phyloP scores from a whole-genome alignment of 1,140 invertebrate species.

The Gonatopus flavifemur region DNA sequence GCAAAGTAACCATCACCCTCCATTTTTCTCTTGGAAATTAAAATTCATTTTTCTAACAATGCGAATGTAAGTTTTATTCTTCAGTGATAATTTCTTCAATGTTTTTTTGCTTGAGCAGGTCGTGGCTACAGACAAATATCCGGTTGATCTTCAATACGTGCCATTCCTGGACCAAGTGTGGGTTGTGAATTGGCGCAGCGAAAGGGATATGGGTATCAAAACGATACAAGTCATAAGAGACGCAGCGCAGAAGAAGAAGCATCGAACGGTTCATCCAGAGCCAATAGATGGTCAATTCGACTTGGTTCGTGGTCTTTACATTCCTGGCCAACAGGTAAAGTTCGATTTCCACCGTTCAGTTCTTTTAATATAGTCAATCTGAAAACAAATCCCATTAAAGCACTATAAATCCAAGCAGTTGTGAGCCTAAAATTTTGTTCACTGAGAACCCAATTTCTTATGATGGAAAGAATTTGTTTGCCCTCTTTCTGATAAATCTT shows the following conservation, averaged over 20 bases:
- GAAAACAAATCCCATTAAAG: too few relatives aligned
- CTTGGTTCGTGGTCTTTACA: slow-evolving; percentile 71
- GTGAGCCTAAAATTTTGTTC: too few relatives aligned
- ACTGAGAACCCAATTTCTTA: too few relatives aligned
- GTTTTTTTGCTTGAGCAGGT: too few relatives aligned
- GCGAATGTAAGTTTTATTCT: too few relatives aligned
- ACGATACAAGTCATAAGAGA: slow-evolving; percentile 78
- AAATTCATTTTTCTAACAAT: too few relatives aligned
- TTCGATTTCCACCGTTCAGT: background rate
- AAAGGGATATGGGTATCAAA: slow-evolving; percentile 65
- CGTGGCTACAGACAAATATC: slow-evolving; percentile 74
- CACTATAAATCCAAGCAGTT: too few relatives aligned
- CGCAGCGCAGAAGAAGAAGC: slow-evolving; percentile 74
- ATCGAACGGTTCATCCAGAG: slow-evolving; percentile 78
- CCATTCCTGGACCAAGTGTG: slow-evolving; percentile 78
- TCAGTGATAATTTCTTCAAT: too few relatives aligned
- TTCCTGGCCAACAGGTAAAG: slow-evolving; percentile 64
- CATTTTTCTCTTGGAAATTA: too few relatives aligned
- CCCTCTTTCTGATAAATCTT: too few relatives aligned
- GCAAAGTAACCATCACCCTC: too few relatives aligned
- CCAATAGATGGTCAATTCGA: slow-evolving; percentile 81
- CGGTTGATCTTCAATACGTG: slow-evolving; percentile 74
- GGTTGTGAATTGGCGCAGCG: slow-evolving; percentile 73
- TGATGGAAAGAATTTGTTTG: too few relatives aligned
- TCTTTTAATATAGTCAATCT: background rate